A percentile compares a stretch with the other conserved stretches of the same genome.
Conservation (phyloP, 1,140 invertebrate species). For the Stegodyphus dumicola region DNA sequence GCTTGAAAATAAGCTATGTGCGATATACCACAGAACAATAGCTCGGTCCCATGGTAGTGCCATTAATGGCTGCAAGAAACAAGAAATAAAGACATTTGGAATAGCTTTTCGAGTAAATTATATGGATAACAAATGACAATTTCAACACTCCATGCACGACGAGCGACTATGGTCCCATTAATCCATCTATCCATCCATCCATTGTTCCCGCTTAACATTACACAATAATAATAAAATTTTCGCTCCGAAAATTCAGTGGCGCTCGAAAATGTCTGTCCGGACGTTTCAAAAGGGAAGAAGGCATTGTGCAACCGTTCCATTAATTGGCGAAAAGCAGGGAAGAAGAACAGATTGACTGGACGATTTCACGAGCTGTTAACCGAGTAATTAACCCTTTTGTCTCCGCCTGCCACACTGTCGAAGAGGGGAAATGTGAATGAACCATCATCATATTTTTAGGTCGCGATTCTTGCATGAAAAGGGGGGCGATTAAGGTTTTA, state of each 20-base stretch:
- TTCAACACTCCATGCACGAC: slow-evolving; percentile 43
- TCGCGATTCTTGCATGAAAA: too few relatives aligned
- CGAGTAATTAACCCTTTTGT: slow-evolving; percentile 61
- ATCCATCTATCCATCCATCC: slow-evolving; percentile 40
- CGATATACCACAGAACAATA: too few relatives aligned
- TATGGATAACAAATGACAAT: slow-evolving; percentile 57
- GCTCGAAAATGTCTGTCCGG: slow-evolving; percentile 51
- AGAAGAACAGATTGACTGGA: slow-evolving; percentile 61
- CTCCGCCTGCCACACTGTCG: slow-evolving; percentile 36
- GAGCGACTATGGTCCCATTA: not conserved
- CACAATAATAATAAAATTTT: slow-evolving; percentile 58
- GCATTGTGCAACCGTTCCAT: slow-evolving; percentile 56
- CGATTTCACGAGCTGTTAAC: slow-evolving; percentile 61
- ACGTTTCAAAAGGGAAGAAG: slow-evolving; percentile 53
- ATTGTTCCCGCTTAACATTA: slow-evolving; percentile 22
- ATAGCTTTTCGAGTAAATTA: slow-evolving; percentile 46
- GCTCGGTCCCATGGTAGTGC: not conserved
- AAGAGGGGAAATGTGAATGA: not conserved
- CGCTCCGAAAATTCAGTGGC: slow-evolving; percentile 39
- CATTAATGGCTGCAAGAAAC: not conserved
- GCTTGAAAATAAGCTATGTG: too few relatives aligned
- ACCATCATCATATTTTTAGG: not conserved
- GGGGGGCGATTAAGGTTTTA: too few relatives aligned
- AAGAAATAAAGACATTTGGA: not conserved
- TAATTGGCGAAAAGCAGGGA: slow-evolving; percentile 57